Conservation (phyloP, 2,113 vertebrate genomes). For the Ceyx cyanopectus region DNA sequence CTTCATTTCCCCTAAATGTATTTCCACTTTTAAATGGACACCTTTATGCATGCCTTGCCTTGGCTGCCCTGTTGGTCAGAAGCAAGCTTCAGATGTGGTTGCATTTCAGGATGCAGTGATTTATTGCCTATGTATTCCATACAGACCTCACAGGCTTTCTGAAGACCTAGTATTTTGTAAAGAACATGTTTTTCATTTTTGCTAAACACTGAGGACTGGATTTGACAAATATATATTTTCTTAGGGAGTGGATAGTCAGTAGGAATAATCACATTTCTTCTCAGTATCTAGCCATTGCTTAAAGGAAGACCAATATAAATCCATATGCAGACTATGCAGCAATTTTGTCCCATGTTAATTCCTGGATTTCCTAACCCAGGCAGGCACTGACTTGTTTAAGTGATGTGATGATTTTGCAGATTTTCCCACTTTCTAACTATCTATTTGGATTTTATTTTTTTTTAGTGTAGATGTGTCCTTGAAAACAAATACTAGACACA, state of each 20-base stretch:
- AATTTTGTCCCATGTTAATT: not conserved
- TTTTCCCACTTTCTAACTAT: not conserved
- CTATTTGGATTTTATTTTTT: not conserved
- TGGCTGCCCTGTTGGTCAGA: not conserved
- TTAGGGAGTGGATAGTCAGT: not conserved
- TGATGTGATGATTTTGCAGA: not conserved
- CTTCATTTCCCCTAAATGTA: not conserved
- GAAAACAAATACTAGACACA: conserved; percentile 2
- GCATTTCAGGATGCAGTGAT: not conserved
- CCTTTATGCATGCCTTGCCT: fast-evolving
- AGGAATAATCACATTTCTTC: conserved; percentile 1
- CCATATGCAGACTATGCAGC: not conserved
- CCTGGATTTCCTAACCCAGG: not conserved
- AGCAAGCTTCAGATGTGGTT: not conserved
- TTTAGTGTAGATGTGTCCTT: conserved; percentile 28
- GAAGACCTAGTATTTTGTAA: not conserved
- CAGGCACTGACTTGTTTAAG: not conserved
- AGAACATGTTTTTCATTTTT: not conserved
- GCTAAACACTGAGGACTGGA: not conserved
- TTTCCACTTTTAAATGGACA: not conserved
- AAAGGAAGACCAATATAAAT: not conserved
- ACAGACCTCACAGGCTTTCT: not conserved
- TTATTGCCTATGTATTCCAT: not conserved
- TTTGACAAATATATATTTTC: not conserved
- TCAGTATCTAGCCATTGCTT: not conserved